Base-by-base conservation (phyloP, 2,888 invertebrate species). In the Pseudococcus longispinus region DNA sequence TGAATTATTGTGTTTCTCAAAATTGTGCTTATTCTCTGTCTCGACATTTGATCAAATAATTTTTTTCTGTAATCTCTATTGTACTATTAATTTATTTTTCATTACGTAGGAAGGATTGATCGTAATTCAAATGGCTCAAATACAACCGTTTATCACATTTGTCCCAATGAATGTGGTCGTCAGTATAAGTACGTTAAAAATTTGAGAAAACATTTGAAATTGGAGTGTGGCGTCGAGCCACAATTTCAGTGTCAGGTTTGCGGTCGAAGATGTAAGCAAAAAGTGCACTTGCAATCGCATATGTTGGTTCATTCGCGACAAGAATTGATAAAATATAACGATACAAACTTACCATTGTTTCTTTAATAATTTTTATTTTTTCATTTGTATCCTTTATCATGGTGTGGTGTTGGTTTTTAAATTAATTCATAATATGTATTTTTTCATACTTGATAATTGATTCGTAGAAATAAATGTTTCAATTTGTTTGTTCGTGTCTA, bases 201-300 rank as follows among this genome's bases (percentile, higher is more conserved):
- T 55, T 88, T 89, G 37, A 88, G 87, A 42, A 88, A 89, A 15
- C 90, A 90, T 88, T 88, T 89, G 87, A 89, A 89, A 51, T 89
- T 89, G 26, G 90, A 90, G 85, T 90, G 90, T 85, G 90, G 90
- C 32, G 89, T 89, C 87, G 89, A 89, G 74, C 89, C 89, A 0
- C 89, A 89, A 83, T 89, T 89, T 85, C 88, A 88, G 60, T 89
- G 89, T 89, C 90, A 91, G 60, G 89, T 91, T 85, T 93, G 93
- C 88, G 90, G 91, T 2, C 88, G 89, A 65, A 87, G 87, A 32
- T 87, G 89, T n/a, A 89, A 89, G 84, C 88, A 88, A 13, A 89
- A 88, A 70, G 87, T 87, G 18, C 88, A 89, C 88, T 42, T 89
- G 18, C 87, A 86, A 74, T 88, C 87, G 74, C 89, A 89, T 87